Evolutionary conservation across 2,888 invertebrate genomes (phyloP).

Genomic region (Chirona hameri): DNA sequence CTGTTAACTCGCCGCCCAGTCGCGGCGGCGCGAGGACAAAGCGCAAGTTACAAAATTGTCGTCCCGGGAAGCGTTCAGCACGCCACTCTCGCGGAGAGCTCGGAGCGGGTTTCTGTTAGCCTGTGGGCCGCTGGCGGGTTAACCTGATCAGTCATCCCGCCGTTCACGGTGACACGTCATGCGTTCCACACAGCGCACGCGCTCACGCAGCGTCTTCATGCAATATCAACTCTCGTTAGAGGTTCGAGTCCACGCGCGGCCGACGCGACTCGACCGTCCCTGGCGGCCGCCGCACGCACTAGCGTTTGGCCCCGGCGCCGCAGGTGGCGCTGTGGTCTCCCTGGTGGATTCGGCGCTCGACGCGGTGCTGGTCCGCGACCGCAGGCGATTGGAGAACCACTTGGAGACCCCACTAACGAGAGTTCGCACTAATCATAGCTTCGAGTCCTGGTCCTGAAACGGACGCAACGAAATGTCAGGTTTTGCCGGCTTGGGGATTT

Average conservation of each 20-base stretch:
- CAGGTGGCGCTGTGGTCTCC: background rate
- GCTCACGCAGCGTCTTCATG: background rate
- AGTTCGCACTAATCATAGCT: slow-evolving; percentile 29
- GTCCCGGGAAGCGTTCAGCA: background rate
- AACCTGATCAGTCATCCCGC: background rate
- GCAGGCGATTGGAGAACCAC: slow-evolving; percentile 22
- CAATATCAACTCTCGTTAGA: slow-evolving; percentile 13
- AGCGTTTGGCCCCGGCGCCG: background rate
- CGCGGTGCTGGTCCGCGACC: background rate
- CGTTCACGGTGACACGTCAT: background rate
- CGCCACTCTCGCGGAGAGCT: background rate
- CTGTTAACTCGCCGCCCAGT: too few species aligned
- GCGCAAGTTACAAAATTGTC: background rate
- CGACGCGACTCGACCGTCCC: too few species aligned
- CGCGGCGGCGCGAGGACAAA: background rate
- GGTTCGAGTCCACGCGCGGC: background rate
- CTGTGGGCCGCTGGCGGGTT: background rate
- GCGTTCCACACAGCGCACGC: background rate
- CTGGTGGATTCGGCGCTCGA: background rate
- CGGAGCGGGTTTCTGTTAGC: background rate
- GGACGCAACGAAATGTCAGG: background rate
- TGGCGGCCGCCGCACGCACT: background rate
- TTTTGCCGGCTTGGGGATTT: too few species aligned
- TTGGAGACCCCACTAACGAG: slow-evolving; percentile 26
- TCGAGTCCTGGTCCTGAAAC: slow-evolving; percentile 27